phyloP scores from a whole-genome alignment of 2,113 vertebrate genomes.

The Cervus canadensis region DNA sequence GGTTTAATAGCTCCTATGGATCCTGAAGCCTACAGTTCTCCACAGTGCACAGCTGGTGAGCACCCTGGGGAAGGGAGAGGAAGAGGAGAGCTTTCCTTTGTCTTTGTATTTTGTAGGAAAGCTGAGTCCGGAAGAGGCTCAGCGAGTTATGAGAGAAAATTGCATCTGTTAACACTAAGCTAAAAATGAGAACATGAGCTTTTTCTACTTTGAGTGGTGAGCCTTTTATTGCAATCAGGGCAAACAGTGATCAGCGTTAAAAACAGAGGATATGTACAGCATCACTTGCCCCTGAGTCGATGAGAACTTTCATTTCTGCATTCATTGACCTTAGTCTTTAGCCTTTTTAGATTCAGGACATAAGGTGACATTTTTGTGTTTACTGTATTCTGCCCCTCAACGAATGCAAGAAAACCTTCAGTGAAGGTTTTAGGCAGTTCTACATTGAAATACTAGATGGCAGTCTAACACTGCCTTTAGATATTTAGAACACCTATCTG shows the following conservation, averaged over 20 bases:
- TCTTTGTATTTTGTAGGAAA: neutral
- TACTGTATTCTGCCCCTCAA: neutral
- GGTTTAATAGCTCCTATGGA: fast-evolving
- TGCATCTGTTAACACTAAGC: neutral
- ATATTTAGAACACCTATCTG: neutral
- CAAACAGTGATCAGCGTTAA: neutral
- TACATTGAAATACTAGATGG: constrained; percentile 65
- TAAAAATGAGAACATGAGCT: neutral
- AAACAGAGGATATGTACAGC: neutral
- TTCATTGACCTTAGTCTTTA: constrained; percentile 57
- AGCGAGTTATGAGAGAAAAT: neutral
- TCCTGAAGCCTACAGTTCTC: neutral
- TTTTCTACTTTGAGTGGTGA: neutral
- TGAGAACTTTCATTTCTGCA: neutral
- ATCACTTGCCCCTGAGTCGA: neutral
- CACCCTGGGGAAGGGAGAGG: fast-evolving
- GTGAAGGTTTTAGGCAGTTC: neutral
- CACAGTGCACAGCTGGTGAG: no score
- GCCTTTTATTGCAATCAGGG: neutral
- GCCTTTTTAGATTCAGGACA: constrained; percentile 49
- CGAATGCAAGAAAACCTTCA: neutral
- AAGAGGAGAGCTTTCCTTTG: neutral
- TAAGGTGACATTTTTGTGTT: constrained; percentile 57
- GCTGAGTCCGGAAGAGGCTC: neutral
- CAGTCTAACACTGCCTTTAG: constrained; percentile 56